Evolutionary conservation across 2,797 vertebrate genomes (phyloP), one percentile per base, ranked within the genome.

Genomic region (Cottoperca gobio): DNA sequence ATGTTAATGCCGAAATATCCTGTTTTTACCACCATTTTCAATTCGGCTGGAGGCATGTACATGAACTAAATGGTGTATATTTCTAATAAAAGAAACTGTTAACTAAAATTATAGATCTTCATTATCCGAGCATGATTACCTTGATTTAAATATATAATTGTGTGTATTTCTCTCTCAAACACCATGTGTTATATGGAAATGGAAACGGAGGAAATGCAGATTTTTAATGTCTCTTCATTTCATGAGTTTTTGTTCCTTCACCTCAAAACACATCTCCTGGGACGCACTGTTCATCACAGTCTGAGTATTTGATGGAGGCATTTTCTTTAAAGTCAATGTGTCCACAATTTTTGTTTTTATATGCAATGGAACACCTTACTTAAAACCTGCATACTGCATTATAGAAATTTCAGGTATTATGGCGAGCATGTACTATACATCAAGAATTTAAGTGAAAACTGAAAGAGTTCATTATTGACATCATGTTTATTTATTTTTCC

Each of bases 401-500:
- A 23, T 39, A 48, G 5, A 48, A 43, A 24, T 16, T 63, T 39
- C 5, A 17, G n/a, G 2, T 19, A 37, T 73, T 33, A 19, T 23
- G 2, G 7, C 6, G 8, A 62, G 4, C 26, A 43, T 13, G 5
- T 19, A 16, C 48, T 40, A 0, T 19, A n/a, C 12, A 24, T 24
- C 6, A 8, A 53, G 28, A 40, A 26, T 57, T 64, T 42, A 21
- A 68, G 42, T 58, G 42, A 67, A 76, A 71, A 42, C 61, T 42
- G 6, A 58, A 76, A 75, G 35, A 71, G 49, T 60, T 85, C 78
- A 86, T 83, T 81, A 68, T 69, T 69, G 21, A 54, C 55, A 67
- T 24, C 0, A 12, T 67, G 14, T 60, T 6, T 69, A 76, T 84
- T 67, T 24, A 10, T 26, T 72, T 59, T 57, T 54, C 19, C 16